Evolutionary conservation across 2,888 invertebrate genomes (phyloP).

Genomic region (Drosophila vallismaia): DNA sequence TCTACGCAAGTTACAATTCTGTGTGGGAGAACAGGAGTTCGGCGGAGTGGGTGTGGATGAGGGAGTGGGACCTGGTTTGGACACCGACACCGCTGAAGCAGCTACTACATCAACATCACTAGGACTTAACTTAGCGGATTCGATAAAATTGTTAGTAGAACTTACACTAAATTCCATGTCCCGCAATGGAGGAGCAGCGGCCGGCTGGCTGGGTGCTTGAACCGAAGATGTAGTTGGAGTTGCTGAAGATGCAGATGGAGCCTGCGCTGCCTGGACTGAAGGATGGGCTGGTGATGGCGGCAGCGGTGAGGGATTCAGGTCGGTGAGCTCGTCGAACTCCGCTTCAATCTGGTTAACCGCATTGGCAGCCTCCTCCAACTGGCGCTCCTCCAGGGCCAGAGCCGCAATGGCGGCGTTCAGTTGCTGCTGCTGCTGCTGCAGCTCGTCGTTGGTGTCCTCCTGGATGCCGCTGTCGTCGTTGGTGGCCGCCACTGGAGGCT

Average conservation of each 20-base stretch:
- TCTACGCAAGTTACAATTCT: slow-evolving; percentile 71
- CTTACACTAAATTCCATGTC: slow-evolving; percentile 83
- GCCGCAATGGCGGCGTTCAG: slow-evolving; percentile 80
- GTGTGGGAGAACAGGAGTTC: slow-evolving; percentile 4
- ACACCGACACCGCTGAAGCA: slow-evolving; percentile 58
- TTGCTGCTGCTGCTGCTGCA: slow-evolving; percentile 75
- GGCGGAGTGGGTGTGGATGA: slow-evolving; percentile 4
- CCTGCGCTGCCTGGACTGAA: slow-evolving; percentile 7
- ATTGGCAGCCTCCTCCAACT: slow-evolving; percentile 78
- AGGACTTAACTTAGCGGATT: slow-evolving; percentile 62
- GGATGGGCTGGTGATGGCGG: slow-evolving; percentile 34
- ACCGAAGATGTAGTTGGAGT: slow-evolving; percentile 22
- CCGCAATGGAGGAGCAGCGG: slow-evolving; percentile 55
- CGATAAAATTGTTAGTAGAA: slow-evolving; percentile 80
- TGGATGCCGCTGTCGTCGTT: slow-evolving; percentile 88
- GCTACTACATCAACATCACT: slow-evolving; percentile 65
- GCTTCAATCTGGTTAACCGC: slow-evolving; percentile 81
- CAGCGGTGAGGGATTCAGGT: slow-evolving; percentile 65
- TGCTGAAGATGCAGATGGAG: slow-evolving; percentile 9
- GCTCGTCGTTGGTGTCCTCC: slow-evolving; percentile 87
- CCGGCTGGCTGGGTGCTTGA: slow-evolving; percentile 28
- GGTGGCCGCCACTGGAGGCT: slow-evolving; percentile 85
- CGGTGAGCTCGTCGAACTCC: slow-evolving; percentile 76
- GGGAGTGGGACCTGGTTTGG: slow-evolving; percentile 30
- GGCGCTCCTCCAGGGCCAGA: slow-evolving; percentile 76